Evolutionary conservation across 2,888 invertebrate genomes (phyloP), one percentile per base, ranked within the genome.

Genomic region (Trisateles emortualis): DNA sequence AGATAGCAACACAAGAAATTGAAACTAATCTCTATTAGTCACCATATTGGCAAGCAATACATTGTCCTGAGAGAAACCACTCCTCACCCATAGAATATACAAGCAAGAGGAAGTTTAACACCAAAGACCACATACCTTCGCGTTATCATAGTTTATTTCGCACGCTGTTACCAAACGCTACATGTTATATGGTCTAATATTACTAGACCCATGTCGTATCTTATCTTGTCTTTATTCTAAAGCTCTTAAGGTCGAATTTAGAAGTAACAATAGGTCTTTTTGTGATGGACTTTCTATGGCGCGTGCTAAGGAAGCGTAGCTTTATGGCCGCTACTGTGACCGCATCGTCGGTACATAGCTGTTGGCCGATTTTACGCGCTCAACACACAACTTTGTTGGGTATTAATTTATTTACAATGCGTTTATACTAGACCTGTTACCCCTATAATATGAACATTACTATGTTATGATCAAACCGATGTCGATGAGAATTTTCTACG

Each of bases 141-240:
- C 78, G 83, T 85, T 87, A 87, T 87, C 87, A 76, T 85, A 84
- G 88, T 89, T 88, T 89, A 90, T 87, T 88, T 83, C 79, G 74
- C 84, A 83, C 78, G 83, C 76, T 82, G 84, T 83, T 84, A 85
- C 85, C 83, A 78, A 85, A 83, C 79, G 76, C 70, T 83, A 84
- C 83, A 84, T 58, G 72, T 62, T 52, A 66, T 57, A 13, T 30
- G 51, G 63, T 39, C 83, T 74, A 80, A 55, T 55, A 46, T 72
- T 64, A 52, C 36, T 51, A 64, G 79, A 76, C 42, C 78, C 67
- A 1, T 60, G 62, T 44, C 52, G 59, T 68, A 66, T 59, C 67
- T 56, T 48, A 56, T 51, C 17, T 47, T 46, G 40, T 35, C 59
- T 63, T 64, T 68, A 61, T 39, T 0, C 0, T 0, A 0, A 1